Evolutionary conservation across 37 sponge, comb jelly and placozoan genomes (phyloP).

Genomic region (Dysidea cf. avara): DNA sequence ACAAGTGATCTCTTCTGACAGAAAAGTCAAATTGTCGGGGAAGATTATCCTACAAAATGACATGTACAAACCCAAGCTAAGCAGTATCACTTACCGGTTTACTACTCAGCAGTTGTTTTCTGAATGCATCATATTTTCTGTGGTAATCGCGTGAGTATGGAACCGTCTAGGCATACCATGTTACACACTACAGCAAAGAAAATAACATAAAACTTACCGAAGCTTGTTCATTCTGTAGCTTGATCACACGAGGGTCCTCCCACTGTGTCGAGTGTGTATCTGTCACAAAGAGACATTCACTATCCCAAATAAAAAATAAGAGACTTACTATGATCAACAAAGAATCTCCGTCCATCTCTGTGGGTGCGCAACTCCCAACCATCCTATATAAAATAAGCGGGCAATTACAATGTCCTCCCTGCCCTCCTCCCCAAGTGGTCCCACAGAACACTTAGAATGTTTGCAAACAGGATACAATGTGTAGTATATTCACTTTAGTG

Average conservation of each 20-base stretch:
- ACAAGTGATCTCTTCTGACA: slow-evolving; percentile 52
- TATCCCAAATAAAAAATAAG: neutral
- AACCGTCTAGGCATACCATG: slow-evolving; percentile 28
- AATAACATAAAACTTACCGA: slow-evolving; percentile 37
- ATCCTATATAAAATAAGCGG: slow-evolving; percentile 25
- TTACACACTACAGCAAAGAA: neutral
- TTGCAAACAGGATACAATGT: too few relatives aligned
- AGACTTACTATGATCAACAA: slow-evolving; percentile 65
- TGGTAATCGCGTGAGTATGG: slow-evolving; percentile 91
- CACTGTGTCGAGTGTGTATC: slow-evolving; percentile 86
- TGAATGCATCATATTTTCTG: slow-evolving; percentile 78
- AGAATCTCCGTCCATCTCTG: slow-evolving; percentile 59
- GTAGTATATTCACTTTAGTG: too few relatives aligned
- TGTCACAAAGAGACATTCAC: neutral
- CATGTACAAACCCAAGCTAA: neutral
- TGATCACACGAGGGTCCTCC: slow-evolving; percentile 81
- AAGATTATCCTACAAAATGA: slow-evolving; percentile 36
- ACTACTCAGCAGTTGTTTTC: slow-evolving; percentile 45
- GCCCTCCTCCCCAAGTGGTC: too few relatives aligned
- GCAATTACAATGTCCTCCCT: too few relatives aligned
- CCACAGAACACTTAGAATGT: too few relatives aligned
- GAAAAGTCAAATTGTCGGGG: slow-evolving; percentile 72
- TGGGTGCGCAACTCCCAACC: slow-evolving; percentile 73
- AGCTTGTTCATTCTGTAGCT: slow-evolving; percentile 43
- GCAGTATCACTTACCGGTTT: slow-evolving; percentile 69